Evolutionary conservation across 64 coral and sea anemone species (phyloP).

Genomic region (Platygyra sinensis): DNA sequence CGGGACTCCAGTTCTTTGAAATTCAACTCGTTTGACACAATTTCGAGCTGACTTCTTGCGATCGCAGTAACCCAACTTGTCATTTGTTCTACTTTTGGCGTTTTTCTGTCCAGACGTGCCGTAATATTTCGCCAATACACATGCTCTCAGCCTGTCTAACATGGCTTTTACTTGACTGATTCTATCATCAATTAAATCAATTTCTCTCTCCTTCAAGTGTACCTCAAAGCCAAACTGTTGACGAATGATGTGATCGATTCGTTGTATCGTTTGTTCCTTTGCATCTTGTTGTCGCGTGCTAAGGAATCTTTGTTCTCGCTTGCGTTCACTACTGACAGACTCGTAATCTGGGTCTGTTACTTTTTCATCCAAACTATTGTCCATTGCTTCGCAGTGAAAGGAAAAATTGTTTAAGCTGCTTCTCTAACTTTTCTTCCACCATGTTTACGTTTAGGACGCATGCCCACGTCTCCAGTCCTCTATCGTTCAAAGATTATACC

Average conservation of each 20-base stretch:
- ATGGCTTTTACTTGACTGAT: constrained; percentile 71
- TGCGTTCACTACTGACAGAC: constrained; percentile 36
- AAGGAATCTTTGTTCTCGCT: constrained; percentile 44
- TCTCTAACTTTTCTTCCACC: neutral
- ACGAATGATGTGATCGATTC: constrained; percentile 83
- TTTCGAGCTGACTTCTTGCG: neutral
- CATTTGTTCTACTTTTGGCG: neutral
- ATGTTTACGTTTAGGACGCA: constrained; percentile 27
- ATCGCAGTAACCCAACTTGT: neutral
- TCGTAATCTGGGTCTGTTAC: constrained; percentile 92
- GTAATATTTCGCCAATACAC: constrained; percentile 96
- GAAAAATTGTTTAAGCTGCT: neutral
- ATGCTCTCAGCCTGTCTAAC: constrained; percentile 90
- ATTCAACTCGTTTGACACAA: neutral
- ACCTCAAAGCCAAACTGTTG: constrained; percentile 95
- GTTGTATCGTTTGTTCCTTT: constrained; percentile 72
- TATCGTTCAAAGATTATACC: neutral
- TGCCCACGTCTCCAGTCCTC: neutral
- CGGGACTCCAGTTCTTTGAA: neutral
- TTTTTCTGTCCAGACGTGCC: constrained; percentile 42
- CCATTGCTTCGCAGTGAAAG: constrained; percentile 15
- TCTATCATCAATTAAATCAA: constrained; percentile 77
- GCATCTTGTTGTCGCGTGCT: constrained; percentile 87
- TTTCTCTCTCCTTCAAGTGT: constrained; percentile 88
- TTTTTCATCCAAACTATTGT: neutral